These are phyloP conservation scores for Aplocera efformata DNA, from an alignment of 2,888 invertebrate species.

Conservation along the genomic window DNA sequence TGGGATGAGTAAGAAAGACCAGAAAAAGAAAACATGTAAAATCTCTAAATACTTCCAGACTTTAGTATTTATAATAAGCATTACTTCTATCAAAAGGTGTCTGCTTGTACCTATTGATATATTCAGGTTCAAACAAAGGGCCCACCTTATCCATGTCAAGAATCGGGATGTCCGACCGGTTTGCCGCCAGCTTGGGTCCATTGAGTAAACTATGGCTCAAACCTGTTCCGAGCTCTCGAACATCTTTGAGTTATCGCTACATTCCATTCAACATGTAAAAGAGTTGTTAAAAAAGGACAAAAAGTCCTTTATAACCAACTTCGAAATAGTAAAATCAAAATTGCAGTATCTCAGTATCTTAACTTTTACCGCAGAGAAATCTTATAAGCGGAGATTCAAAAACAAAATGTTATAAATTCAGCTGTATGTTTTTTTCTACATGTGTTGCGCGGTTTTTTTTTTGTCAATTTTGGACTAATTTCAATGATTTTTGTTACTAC, in stretches of 20 bases:
- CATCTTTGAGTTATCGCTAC: neutral
- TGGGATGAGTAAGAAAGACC: no score
- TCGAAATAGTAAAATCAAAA: no score
- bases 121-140: constrained; percentile 13
- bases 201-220: constrained; percentile 23
- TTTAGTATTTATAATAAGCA: neutral
- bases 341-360: no score
- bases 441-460: no score
- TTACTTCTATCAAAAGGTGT: neutral
- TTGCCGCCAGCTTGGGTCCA: constrained; percentile 8
- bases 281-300: no score
- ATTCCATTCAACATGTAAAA: neutral
- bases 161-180: constrained; percentile 18
- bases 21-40: no score
- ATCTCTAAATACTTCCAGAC: neutral
- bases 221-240: constrained; percentile 14
- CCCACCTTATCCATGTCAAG: constrained; percentile 23
- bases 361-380: no score
- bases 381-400: no score
- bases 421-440: no score
- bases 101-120: neutral
- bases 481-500: no score
- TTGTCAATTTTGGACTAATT: no score
- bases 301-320: neutral
- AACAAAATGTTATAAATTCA: no score